Evolutionary conservation across 2,888 invertebrate genomes (phyloP), one percentile per base, ranked within the genome.

Genomic region (Cantharis flavilabris): DNA sequence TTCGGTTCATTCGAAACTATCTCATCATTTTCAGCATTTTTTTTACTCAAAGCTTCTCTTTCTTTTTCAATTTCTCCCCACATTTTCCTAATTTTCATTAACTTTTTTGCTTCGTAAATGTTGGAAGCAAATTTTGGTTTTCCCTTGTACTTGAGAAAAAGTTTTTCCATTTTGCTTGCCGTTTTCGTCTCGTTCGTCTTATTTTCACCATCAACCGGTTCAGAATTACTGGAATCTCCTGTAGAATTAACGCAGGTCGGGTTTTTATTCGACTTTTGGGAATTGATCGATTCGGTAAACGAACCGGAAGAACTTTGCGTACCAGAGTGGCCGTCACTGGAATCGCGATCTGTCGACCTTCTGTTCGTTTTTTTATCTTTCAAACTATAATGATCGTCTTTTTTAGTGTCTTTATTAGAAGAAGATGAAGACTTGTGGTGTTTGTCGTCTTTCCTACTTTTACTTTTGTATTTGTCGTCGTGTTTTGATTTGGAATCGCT

Each of bases 321-420:
- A 62, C 90, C 89, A 20, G 89, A 88, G 49, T 89, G 88, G 62
- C 93, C 95, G 85, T 95, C 95, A 82, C 94, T 95, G 0, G 95
- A 95, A 88, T 96, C 95, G 79, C 94, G 90, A 82, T 94, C 96
- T 0, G 94, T 94, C 0, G 95, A 95, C 70, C 95, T 90, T 9
- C 95, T 90, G 72, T 91, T 91, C 64, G 90, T 91, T 11, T 90
- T 91, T 84, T 94, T 93, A 0, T 91, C 90, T 62, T 93, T 92
- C 5, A 92, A 89, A 82, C 92, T 92, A 76, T 92, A 93, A 85
- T 95, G 95, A 86, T 95, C 95, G 84, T 95, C 95, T 75, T 90
- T 90, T 3, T 79, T 81, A 69, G 84, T 81, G 26, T 83, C 83
- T 74, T 84, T 85, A 80, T 83, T 80, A 49, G 70, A 71, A 28